A percentile compares a stretch with the other conserved stretches of the same genome.
These are phyloP conservation scores for Idaea aversata DNA, from an alignment of 2,888 invertebrate genomes.

Conservation along the genomic window DNA sequence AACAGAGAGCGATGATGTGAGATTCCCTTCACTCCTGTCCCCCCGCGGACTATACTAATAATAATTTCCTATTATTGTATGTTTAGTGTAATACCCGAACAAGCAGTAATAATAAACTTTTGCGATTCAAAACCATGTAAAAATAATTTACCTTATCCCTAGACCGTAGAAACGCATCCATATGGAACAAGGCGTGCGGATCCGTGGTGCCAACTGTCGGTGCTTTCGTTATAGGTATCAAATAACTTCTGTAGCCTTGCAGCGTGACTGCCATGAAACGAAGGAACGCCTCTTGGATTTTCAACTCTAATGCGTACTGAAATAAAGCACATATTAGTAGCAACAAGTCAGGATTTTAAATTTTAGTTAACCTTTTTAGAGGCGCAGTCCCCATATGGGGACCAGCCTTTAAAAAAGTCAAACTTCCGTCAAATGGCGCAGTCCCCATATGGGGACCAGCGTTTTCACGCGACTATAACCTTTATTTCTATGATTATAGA, in stretches of 20 bases:
- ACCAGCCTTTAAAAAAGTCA: too few relatives aligned
- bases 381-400: too few relatives aligned
- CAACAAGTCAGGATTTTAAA: too few relatives aligned
- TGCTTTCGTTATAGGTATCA: constrained; percentile 95
- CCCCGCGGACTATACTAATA: too few relatives aligned
- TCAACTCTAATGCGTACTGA: constrained; percentile 91
- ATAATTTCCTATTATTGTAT: background rate
- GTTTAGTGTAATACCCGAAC: background rate
- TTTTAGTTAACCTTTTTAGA: too few relatives aligned
- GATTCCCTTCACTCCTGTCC: too few relatives aligned
- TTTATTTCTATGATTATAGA: too few relatives aligned
- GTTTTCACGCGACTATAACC: too few relatives aligned
- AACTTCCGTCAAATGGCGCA: too few relatives aligned
- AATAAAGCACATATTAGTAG: constrained; percentile 34
- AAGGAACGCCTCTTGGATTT: constrained; percentile 98
- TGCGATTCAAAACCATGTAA: too few relatives aligned
- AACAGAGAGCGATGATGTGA: too few relatives aligned
- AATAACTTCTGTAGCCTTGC: constrained; percentile 92
- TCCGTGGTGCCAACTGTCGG: constrained; percentile 97
- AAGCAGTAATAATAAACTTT: background rate
- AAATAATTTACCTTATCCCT: constrained; percentile 85
- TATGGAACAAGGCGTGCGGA: constrained; percentile 95
- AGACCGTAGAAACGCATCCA: constrained; percentile 92
- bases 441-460: too few relatives aligned
- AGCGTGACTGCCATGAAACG: constrained; percentile 96